Evolutionary conservation across 2,797 vertebrate genomes (phyloP).

Genomic region (Falco concolor): DNA sequence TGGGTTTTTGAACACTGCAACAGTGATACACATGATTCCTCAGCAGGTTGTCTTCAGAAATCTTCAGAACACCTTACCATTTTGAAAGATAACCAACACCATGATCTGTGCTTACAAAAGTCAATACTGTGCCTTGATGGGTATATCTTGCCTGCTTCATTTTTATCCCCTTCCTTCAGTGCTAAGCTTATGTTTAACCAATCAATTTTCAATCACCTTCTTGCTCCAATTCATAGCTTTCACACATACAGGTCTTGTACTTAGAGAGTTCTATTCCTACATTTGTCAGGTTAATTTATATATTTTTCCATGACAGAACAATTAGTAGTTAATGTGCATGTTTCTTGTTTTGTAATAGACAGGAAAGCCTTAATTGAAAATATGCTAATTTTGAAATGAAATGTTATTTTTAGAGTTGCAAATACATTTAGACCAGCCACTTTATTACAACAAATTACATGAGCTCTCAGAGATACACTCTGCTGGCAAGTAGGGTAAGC

Average conservation of each 20-base stretch:
- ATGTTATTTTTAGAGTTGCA: conserved; percentile 25
- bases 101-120: background rate
- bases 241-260: background rate
- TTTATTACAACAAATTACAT: background rate
- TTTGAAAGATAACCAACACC: background rate
- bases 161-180: background rate
- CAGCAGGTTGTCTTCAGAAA: background rate
- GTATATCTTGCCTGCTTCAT: background rate
- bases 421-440: background rate
- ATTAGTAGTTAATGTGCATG: background rate
- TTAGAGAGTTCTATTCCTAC: background rate
- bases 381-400: conserved; percentile 28
- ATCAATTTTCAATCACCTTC: background rate
- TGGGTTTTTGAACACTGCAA: background rate
- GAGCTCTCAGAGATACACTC: background rate
- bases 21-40: background rate
- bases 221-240: background rate
- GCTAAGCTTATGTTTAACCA: background rate
- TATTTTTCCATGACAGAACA: background rate
- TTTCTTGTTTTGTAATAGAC: background rate
- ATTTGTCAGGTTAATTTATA: background rate
- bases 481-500: background rate
- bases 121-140: background rate
- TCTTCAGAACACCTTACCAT: background rate
- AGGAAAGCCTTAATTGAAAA: conserved; percentile 23